Evolutionary conservation across 2,888 invertebrate species (phyloP), one percentile per base, ranked within the genome.

Genomic region (Parnassius smintheus): DNA sequence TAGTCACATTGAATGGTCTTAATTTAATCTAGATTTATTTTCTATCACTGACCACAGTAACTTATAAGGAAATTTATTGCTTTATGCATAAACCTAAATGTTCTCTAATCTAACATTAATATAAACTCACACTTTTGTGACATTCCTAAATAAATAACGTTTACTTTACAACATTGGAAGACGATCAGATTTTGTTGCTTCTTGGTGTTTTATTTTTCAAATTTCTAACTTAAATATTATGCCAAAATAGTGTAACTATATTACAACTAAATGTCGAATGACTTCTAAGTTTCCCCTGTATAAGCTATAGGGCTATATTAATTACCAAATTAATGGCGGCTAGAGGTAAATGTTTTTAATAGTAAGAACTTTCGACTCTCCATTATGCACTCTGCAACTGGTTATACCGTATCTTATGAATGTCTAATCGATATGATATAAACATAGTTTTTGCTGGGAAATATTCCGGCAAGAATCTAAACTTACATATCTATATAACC

Each of bases 181-280:
- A 88, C 87, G 71, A 78, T 74, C 70, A 66, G 83, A 87, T 83
- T 83, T 83, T 84, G 85, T 82, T 80, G 86, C 75, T 80, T 76
- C 51, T 61, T 54, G 4, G 25, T 68, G 18, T 18, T 13, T 48
- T 58, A n/a, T 12, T 62, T 46, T 59, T 65, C 67, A 46, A 62
- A 65, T 65, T 61, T 67, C 60, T 61, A 57, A 56, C 62, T 67
- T 69, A 66, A 58, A 59, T 78, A 80, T 81, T 81, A 81, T 80
- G 78, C 74, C 68, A 70, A 78, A 74, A 68, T 64, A 62, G 68
- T 66, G 66, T 66, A 72, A 64, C 66, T 75, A 76, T 66, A 45
- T 35, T 10, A 56, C 42, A 51, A 51, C 18, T 65, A 81, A 81
- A 46, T 48, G 82, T 83, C 82, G 81, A 84, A 82, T 53, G 58